phyloP scores from a whole-genome alignment of 1,140 invertebrate genomes.

The Drosophila willistoni region DNA sequence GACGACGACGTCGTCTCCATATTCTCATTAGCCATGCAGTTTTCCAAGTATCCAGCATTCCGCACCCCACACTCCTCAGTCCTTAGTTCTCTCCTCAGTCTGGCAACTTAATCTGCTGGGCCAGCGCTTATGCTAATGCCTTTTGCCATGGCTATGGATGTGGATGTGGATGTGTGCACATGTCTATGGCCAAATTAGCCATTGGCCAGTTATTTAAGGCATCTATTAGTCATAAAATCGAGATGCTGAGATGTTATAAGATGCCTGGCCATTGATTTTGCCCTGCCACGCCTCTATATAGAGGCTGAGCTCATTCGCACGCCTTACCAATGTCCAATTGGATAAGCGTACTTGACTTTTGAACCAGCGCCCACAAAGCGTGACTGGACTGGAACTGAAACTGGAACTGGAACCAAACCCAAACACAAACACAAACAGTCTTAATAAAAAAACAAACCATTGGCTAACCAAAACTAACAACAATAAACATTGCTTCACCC shows the following conservation, averaged over 20 bases:
- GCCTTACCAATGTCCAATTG: constrained; percentile 54
- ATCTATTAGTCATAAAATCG: constrained; percentile 76
- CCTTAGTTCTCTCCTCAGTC: background rate
- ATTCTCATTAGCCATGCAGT: constrained; percentile 68
- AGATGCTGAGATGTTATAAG: constrained; percentile 10
- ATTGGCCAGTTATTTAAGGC: constrained; percentile 72
- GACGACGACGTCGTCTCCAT: constrained; percentile 14
- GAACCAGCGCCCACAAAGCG: constrained; percentile 77
- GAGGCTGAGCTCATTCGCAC: constrained; percentile 69
- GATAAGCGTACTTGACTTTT: constrained; percentile 76
- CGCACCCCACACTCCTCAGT: background rate
- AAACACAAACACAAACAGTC: constrained; percentile 37
- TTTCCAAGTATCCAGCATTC: constrained; percentile 19
- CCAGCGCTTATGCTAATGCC: constrained; percentile 58
- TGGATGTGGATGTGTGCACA: constrained; percentile 50
- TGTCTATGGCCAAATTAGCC: constrained; percentile 67
- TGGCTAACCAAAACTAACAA: constrained; percentile 76
- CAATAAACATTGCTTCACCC: constrained; percentile 58
- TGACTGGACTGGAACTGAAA: constrained; percentile 69
- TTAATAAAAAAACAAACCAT: constrained; percentile 48
- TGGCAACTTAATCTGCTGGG: constrained; percentile 63
- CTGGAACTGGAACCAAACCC: constrained; percentile 39
- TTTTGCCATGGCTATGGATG: constrained; percentile 35
- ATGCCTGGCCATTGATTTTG: constrained; percentile 35
- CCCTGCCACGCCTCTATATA: background rate